phyloP scores from a whole-genome alignment of 2,888 invertebrate species.

The Sphinx pinastri region DNA sequence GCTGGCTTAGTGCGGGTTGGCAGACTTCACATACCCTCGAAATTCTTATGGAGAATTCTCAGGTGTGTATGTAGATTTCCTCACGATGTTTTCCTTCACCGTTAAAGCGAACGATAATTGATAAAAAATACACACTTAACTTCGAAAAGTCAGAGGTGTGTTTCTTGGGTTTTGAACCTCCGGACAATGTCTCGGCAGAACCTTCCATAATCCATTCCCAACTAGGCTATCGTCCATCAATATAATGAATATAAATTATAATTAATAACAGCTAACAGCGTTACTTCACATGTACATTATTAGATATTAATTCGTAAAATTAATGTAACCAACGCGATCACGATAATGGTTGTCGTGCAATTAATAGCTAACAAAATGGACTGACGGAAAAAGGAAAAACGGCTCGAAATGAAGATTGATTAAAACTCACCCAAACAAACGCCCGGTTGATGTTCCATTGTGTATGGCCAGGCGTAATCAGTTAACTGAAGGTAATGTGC shows the following conservation, averaged over 20 bases:
- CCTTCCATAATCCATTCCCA: too few species aligned
- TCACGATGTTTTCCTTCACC: too few species aligned
- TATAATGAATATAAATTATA: background rate
- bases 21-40: too few species aligned
- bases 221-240: too few species aligned
- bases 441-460: constrained; percentile 83
- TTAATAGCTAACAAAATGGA: constrained; percentile 14
- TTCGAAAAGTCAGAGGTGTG: too few species aligned
- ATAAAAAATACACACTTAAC: too few species aligned
- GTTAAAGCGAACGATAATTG: too few species aligned
- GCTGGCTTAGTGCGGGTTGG: too few species aligned
- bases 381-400: constrained; percentile 25
- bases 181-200: too few species aligned
- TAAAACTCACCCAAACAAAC: constrained; percentile 76
- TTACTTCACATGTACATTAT: constrained; percentile 7
- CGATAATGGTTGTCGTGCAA: constrained; percentile 13
- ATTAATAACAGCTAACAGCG: background rate
- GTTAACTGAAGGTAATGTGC: constrained; percentile 83
- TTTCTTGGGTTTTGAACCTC: too few species aligned
- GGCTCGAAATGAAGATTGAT: constrained; percentile 21
- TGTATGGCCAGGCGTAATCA: constrained; percentile 86
- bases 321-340: constrained; percentile 7
- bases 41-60: too few species aligned
- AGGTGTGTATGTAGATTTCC: too few species aligned
- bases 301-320: background rate